Base-by-base conservation (phyloP, 2,113 vertebrate genomes). In the Prinia subflava region DNA sequence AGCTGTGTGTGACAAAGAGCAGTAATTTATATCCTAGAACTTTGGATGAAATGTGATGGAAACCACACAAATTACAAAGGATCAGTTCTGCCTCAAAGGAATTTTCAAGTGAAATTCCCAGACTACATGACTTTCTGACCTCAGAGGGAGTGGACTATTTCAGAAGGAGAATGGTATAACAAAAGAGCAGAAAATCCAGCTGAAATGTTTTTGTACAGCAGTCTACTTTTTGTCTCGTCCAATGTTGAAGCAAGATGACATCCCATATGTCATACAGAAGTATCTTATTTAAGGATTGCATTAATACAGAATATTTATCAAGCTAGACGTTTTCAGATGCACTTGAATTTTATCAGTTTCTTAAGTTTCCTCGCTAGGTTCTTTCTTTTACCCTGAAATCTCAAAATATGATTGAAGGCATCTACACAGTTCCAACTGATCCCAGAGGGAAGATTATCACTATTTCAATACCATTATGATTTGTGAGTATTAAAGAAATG, bases 81-180 rank as follows among this genome's bases (percentile, higher is more conserved):
- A 77, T 86, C 94, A 90, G 86, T 46, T 69, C 67, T 88, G 85
- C 62, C 83, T 86, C 88, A 85, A 83, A 96, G 75, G 88, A 93
- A 93, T 96, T 95, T 88, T 80, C 68, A 64, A 95, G 78, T 33
- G 75, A 92, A 95, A 96, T 96, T 96, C 94, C 71, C 90, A 96
- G 95, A 94, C 90, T 83, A 30, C n/a, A 28, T 83, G 96, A 94
- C 94, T 94, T 95, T 93, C 85, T 92, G 86, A 96, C 90, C 90
- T 94, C 79, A 92, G 63, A 73, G 46, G 74, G 82, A 86, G n/a
- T 20, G 41, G 52, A 41, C 62, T 92, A 62, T 56, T 87, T 75
- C 35, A 90, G 83, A 90, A 88, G 12, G 18, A 83, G 37, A 88
- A 76, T 4, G 5, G 22, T 49, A 7, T n/a, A 86, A 46, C 30